Base-by-base conservation (phyloP, 2,888 invertebrate species). In the Melipona beecheii region DNA sequence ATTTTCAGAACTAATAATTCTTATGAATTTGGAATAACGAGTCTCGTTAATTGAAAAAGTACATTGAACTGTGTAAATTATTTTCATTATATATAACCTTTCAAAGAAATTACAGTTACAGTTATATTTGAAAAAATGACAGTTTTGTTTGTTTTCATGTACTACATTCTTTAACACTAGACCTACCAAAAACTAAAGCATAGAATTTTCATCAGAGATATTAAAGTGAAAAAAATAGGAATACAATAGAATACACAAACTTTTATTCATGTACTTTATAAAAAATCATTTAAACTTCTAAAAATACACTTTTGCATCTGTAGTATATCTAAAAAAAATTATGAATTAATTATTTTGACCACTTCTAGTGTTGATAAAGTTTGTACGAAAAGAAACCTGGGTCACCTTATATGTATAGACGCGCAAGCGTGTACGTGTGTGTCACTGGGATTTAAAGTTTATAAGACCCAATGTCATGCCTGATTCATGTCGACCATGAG, bases 401-500 rank as follows among this genome's bases (percentile, higher is more conserved):
- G n/a, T n/a, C 56, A 56, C 56, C 56, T n/a, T 56, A 15, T 60
- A 60, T 60, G n/a, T 27, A 60, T 60, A 60, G 15, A 19, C 21
- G 71, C 58, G 58, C 49, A 50, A 36, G 68, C 43, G 36, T 69
- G 21, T 68, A 52, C 56, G 58, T 56, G 71, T 77, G 76, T 81
- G 84, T 87, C 78, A 86, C 75, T 86, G 87, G 62, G 87, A 87
- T 92, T 89, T 89, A 82, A 89, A 91, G 92, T 91, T 92, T 90
- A 90, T 90, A 89, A 87, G 89, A 87, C 75, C 90, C 91, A 92
- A 92, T 92, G 93, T 91, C 92, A 92, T 86, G 90, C 87, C 85
- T 88, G 90, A 91, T 90, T 92, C 90, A 88, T 87, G 89, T 91
- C 90, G 83, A 73, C 81, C 83, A 80, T 79, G 81, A 84, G 84